Base-by-base conservation (phyloP, 2,888 invertebrate genomes). In the Tetragnatha montana region DNA sequence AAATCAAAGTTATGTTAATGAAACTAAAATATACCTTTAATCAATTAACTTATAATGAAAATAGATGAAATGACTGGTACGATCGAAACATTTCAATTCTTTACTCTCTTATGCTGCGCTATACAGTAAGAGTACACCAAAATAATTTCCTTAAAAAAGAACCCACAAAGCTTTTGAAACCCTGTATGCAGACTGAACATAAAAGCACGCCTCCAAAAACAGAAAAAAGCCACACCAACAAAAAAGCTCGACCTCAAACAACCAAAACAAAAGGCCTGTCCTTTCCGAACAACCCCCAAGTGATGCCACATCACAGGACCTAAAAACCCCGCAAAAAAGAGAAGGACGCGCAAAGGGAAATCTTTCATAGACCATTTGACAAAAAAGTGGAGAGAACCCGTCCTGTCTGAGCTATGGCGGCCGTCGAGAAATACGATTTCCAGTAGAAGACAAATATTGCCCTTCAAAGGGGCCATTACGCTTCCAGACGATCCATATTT, bases 351-450 rank as follows among this genome's bases (percentile, higher is more conserved):
- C 60, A 85, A 85, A 81, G 81, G 81, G 76, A 89, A 89, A 81
- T 85, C 81, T 81, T 85, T 81, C 81, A 71, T 85, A 75, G 89
- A 81, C 89, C 89, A 89, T 89, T 89, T 89, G 81, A 76, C 84
- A 78, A 85, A 89, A 85, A 85, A 78, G 70, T 78, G 83, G 69
- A 73, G 60, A 71, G 73, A 22, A 82, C 74, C 60, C 51, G 73
- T 78, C 60, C 22, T 35, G 12, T 7, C 60, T 79, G 85, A 79
- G 79, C 78, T 85, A 79, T 79, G 79, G 85, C 35, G 71, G 49
- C 69, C 71, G 87, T 82, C 82, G 69, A 68, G 51, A 82, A 88
- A 88, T 88, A 68, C 83, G 79, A 88, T 88, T 88, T 88, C 47
- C 79, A 50, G 47, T 17, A 47, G 82, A 88, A 88, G 88, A 88